Conservation (phyloP, 2,888 invertebrate species). For the Syrphus vitripennis region DNA sequence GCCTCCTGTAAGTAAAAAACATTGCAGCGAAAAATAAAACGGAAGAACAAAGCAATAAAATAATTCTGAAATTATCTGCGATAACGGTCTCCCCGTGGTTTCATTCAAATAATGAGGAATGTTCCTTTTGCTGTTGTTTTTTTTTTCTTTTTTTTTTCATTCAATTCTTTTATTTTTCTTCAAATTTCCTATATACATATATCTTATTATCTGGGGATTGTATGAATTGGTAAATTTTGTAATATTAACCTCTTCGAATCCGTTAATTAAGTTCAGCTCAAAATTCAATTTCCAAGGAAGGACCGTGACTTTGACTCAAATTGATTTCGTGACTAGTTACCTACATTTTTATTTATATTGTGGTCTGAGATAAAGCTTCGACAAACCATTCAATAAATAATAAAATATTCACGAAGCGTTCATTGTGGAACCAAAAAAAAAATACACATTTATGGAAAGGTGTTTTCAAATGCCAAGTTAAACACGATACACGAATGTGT, state of each 20-base stretch:
- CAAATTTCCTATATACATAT: not conserved
- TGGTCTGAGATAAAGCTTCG: not conserved
- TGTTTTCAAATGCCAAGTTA: not conserved
- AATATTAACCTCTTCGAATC: conserved; percentile 25
- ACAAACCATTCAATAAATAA: not conserved
- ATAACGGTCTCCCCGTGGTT: conserved; percentile 7
- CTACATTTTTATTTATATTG: too few species aligned
- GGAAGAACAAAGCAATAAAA: conserved; percentile 5
- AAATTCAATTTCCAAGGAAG: conserved; percentile 1
- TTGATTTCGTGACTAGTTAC: conserved; percentile 54
- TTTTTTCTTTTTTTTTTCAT: too few species aligned
- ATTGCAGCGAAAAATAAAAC: too few species aligned
- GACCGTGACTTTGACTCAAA: conserved; percentile 46
- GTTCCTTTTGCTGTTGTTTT: conserved; percentile 12
- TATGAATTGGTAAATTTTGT: conserved; percentile 28
- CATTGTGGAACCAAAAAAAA: not conserved
- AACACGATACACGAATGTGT: not conserved
- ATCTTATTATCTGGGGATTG: conserved; percentile 14
- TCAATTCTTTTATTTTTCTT: not conserved
- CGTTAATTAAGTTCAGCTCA: conserved; percentile 28
- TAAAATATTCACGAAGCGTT: not conserved
- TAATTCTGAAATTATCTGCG: conserved; percentile 34
- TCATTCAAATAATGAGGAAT: conserved; percentile 35
- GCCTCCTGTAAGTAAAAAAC: too few species aligned
- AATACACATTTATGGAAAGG: not conserved